Evolutionary conservation across 2,888 invertebrate genomes (phyloP).

Genomic region (Imbricaverruca yamaguchii): DNA sequence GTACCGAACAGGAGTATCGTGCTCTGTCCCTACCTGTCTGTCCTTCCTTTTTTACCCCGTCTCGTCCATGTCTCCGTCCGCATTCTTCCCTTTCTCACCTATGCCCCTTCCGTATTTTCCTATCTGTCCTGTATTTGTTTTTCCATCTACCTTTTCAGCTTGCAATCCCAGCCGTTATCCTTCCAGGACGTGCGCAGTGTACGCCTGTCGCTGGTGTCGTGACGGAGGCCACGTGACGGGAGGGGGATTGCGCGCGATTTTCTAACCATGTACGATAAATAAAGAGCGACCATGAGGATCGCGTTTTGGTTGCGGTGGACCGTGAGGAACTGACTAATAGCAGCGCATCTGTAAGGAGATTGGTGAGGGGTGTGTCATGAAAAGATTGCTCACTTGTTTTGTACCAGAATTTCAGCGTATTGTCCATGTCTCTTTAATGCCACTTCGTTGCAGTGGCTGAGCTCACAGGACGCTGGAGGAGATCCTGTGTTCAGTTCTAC

Average conservation of each 20-base stretch:
- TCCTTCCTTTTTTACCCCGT: neutral
- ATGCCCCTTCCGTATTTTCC: too few relatives aligned
- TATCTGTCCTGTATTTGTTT: neutral
- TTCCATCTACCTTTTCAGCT: neutral
- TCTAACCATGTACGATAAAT: constrained; percentile 4
- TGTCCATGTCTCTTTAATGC: too few relatives aligned
- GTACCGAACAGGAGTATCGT: neutral
- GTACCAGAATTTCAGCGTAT: too few relatives aligned
- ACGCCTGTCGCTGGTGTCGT: neutral
- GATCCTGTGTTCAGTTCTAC: too few relatives aligned
- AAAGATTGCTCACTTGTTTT: too few relatives aligned
- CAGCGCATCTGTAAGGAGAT: too few relatives aligned
- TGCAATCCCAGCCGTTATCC: too few relatives aligned
- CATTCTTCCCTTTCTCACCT: neutral
- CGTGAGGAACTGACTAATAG: too few relatives aligned
- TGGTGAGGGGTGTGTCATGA: too few relatives aligned
- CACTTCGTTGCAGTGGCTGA: too few relatives aligned
- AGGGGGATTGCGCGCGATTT: neutral
- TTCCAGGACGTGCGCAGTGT: neutral
- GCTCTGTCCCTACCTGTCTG: too few relatives aligned
- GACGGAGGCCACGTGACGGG: neutral
- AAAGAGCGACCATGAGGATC: neutral
- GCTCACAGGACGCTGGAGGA: too few relatives aligned
- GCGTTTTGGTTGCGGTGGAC: neutral
- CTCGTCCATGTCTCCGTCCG: neutral